Evolutionary conservation across 1,140 invertebrate genomes (phyloP), one percentile per base, ranked within the genome.

Genomic region (Panagrolaimus sp.): DNA sequence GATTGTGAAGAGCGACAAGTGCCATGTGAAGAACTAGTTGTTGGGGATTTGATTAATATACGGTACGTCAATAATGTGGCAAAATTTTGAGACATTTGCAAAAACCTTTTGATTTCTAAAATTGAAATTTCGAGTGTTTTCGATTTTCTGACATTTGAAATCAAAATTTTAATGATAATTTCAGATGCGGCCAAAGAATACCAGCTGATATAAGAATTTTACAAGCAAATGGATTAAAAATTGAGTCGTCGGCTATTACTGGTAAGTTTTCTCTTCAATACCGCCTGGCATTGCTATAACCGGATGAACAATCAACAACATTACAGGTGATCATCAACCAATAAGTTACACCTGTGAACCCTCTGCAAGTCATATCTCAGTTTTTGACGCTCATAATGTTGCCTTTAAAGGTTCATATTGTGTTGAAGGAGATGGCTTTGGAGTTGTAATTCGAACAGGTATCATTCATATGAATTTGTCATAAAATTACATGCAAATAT

Each of bases 211-310:
- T 77, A n/a, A 65, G 79, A 43, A 72, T 81, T 51, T 68, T 81
- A 5, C 76, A 78, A 66, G 73, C 78, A 14, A 83, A 82, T n/a
- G 77, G 78, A 88, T 83, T 83, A 9, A 74, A 82, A 74, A 89
- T 91, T 0, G 90, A 91, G 77, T 89, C 89, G 80, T 89, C 89
- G 1, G 90, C 89, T 5, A 85, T 91, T 47, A 38, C 31, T 38
- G 31, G 31, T 38, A 38, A 38, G n/a, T n/a, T n/a, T n/a, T n/a
- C n/a, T n/a, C n/a, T n/a, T n/a, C n/a, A n/a, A n/a, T n/a, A n/a
- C n/a, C n/a, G n/a, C n/a, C n/a, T n/a, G n/a, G n/a, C n/a, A n/a
- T n/a, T n/a, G n/a, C n/a, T n/a, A n/a, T n/a, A n/a, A n/a, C n/a
- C n/a, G n/a, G n/a, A n/a, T n/a, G n/a, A n/a, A n/a, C n/a, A 38